Evolutionary conservation across 2,797 vertebrate species (phyloP).

Genomic region (Eulemur albifrons): DNA sequence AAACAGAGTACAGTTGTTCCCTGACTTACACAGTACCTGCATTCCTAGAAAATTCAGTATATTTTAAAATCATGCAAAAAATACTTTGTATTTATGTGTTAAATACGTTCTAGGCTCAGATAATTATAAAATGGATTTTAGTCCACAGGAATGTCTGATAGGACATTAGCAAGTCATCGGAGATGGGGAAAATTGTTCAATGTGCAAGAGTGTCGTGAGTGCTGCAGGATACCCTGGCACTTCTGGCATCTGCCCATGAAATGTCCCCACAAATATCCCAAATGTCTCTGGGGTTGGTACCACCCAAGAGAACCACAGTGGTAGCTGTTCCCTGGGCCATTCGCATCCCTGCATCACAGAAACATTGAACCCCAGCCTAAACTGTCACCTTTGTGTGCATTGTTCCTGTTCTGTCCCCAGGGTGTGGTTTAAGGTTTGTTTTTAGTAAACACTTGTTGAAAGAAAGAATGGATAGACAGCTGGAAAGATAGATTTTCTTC

Average conservation of each 20-base stretch:
- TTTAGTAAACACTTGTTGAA: constrained; percentile 24
- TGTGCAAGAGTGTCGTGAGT: neutral
- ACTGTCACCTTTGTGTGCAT: neutral
- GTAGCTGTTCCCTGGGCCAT: neutral
- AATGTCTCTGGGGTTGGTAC: neutral
- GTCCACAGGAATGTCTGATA: neutral
- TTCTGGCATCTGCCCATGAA: neutral
- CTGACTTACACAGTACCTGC: neutral
- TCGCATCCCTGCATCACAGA: neutral
- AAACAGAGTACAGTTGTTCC: neutral
- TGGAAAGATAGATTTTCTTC: neutral
- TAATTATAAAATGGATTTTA: neutral
- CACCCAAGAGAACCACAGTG: neutral
- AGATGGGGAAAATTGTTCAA: neutral
- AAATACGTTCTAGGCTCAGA: neutral
- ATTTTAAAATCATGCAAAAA: constrained; percentile 2
- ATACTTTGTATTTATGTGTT: neutral
- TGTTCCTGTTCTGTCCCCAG: neutral
- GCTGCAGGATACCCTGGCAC: neutral
- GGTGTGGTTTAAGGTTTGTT: neutral
- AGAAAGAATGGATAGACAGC: neutral
- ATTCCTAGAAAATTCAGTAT: neutral
- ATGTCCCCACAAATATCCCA: neutral
- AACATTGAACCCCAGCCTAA: neutral
- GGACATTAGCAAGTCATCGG: neutral